These are phyloP conservation scores for Jordanella pulchra DNA, from an alignment of 2,797 vertebrate species.

Conservation along the genomic window DNA sequence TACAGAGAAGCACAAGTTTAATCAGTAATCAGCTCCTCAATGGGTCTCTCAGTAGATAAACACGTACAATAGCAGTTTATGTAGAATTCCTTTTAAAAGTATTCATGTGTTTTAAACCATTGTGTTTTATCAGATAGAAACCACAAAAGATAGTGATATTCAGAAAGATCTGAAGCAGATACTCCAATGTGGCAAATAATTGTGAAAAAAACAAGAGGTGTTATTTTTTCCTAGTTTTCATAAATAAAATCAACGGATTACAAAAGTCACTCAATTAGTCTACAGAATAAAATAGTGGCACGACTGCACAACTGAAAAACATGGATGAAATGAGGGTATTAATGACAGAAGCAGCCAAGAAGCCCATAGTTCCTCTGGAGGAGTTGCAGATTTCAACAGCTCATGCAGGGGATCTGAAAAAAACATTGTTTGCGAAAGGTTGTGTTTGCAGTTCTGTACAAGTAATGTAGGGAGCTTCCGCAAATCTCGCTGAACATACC, in stretches of 20 bases:
- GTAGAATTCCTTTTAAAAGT: not conserved
- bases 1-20: not conserved
- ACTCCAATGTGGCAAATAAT: not conserved
- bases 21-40: not conserved
- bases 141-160: not conserved
- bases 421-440: not conserved
- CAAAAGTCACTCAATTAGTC: not conserved
- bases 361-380: too few species aligned
- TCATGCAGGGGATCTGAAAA: not conserved
- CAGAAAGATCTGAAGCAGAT: too few species aligned
- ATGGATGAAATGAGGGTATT: not conserved
- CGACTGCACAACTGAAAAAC: not conserved
- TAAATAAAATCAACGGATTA: not conserved
- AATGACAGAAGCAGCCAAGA: not conserved
- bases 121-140: not conserved
- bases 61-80: not conserved
- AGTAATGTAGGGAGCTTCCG: not conserved
- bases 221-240: not conserved
- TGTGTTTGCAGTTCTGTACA: not conserved
- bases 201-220: not conserved
- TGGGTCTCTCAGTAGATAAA: not conserved
- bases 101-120: not conserved
- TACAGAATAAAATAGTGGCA: not conserved
- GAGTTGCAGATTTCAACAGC: too few species aligned
- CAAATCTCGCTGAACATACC: not conserved